Conservation (phyloP, 2,113 vertebrate species). For the Podiceps cristatus region DNA sequence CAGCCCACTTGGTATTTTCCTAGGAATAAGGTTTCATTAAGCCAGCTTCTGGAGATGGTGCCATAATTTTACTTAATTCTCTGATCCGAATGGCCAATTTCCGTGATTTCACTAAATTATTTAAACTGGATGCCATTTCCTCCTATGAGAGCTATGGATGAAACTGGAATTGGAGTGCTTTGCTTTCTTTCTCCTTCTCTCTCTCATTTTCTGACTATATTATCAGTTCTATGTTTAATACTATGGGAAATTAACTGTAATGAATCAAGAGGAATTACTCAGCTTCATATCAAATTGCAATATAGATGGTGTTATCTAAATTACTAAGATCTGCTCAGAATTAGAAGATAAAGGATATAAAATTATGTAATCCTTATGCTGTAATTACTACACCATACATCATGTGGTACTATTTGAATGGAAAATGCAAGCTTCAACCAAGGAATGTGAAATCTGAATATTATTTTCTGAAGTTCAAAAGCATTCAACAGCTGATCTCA, state of each 20-base stretch:
- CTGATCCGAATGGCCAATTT: conserved; percentile 29
- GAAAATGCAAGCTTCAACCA: background rate
- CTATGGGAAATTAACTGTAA: conserved; percentile 15
- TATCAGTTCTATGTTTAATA: background rate
- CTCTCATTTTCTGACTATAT: conserved; percentile 15
- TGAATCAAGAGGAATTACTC: background rate
- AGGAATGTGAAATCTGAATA: background rate
- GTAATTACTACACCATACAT: background rate
- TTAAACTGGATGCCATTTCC: conserved; percentile 54
- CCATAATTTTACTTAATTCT: conserved; percentile 58
- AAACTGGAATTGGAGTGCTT: background rate
- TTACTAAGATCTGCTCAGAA: background rate
- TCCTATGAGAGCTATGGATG: conserved; percentile 25
- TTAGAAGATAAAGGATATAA: background rate
- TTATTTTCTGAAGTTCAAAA: background rate
- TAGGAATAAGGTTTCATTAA: conserved; percentile 48
- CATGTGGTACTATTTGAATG: background rate
- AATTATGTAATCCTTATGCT: background rate
- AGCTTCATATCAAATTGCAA: background rate
- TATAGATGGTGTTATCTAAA: background rate
- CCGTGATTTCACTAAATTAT: conserved; percentile 15
- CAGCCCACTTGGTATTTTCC: background rate
- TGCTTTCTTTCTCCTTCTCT: conserved; percentile 10
- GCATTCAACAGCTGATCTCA: background rate
- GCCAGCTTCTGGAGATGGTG: conserved; percentile 5